phyloP scores from a whole-genome alignment of 2,888 invertebrate species.

The Leptothorax acervorum region DNA sequence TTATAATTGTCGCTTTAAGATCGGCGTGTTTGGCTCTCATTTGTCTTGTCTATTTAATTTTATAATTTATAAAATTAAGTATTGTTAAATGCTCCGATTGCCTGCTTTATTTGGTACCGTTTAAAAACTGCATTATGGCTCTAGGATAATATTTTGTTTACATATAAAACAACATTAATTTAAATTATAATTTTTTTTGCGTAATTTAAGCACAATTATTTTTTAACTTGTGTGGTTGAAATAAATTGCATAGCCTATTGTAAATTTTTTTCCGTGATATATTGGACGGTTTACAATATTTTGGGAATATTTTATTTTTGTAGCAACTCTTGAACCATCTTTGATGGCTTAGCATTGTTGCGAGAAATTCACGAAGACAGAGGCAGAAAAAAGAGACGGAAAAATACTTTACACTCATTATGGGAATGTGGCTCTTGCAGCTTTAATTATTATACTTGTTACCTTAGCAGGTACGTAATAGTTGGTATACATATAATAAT shows the following conservation, averaged over 20 bases:
- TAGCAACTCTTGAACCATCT: conserved; percentile 38
- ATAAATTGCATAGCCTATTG: neutral
- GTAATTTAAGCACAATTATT: neutral
- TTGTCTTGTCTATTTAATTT: too few species aligned
- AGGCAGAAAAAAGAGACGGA: conserved; percentile 55
- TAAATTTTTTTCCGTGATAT: neutral
- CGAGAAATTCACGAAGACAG: conserved; percentile 52
- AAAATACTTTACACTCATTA: conserved; percentile 66
- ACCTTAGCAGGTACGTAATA: conserved; percentile 72
- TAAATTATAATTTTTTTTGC: neutral
- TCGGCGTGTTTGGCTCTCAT: too few species aligned
- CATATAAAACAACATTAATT: neutral
- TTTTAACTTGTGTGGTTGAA: neutral
- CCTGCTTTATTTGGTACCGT: neutral
- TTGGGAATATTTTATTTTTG: conserved; percentile 14
- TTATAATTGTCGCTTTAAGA: too few species aligned
- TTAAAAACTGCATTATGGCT: neutral
- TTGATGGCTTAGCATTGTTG: conserved; percentile 64
- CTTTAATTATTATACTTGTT: conserved; percentile 66
- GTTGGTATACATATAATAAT: neutral
- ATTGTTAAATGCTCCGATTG: neutral
- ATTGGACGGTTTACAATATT: neutral
- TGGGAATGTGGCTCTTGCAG: conserved; percentile 64
- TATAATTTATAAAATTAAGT: neutral
- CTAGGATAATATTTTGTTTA: neutral